A percentile compares a stretch with the other conserved stretches of the same genome.
Evolutionary conservation across 2,797 vertebrate species (phyloP).

Genomic region (Cacajao melanocephalus): DNA sequence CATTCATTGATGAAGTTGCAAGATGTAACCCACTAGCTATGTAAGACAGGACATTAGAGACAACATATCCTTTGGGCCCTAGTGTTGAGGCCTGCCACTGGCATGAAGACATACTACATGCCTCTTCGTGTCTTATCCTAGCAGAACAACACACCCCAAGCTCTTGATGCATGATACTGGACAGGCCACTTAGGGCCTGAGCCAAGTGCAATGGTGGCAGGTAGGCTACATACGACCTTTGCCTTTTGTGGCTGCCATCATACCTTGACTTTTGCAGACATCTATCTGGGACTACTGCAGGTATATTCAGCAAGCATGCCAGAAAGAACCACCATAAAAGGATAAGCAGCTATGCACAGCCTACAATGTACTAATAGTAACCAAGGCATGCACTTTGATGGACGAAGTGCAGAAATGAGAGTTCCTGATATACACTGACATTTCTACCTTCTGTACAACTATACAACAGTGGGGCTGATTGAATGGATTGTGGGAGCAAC

Average conservation of each 20-base stretch:
- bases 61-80: not conserved
- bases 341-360: no score
- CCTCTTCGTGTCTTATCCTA: not conserved
- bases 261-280: not conserved
- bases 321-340: no score
- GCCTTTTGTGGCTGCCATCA: not conserved
- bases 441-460: no score
- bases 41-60: not conserved
- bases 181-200: not conserved
- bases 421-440: no score
- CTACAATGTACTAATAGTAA: no score
- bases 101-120: not conserved
- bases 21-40: not conserved
- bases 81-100: not conserved
- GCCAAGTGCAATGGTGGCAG: not conserved
- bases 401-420: no score
- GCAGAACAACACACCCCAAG: fast-evolving
- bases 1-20: not conserved
- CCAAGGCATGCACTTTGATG: no score
- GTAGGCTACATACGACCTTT: not conserved
- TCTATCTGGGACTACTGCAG: not conserved
- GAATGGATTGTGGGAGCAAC: no score
- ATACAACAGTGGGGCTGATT: no score
- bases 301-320: not conserved
- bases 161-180: not conserved